These are phyloP conservation scores for Centropristis striata DNA, from an alignment of 2,113 vertebrate genomes.

Conservation along the genomic window DNA sequence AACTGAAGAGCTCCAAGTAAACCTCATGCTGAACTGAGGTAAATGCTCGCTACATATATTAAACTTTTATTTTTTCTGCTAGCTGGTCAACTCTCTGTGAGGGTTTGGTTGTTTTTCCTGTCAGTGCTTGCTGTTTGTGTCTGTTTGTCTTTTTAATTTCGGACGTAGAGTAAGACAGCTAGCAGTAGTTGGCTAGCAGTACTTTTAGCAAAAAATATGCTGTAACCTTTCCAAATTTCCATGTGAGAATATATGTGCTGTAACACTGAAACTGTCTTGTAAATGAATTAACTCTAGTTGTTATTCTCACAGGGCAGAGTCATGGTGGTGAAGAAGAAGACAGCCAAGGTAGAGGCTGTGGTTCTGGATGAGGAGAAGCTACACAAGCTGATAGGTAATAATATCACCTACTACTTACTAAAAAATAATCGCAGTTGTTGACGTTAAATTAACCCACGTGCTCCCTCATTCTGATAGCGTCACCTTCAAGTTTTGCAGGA, in stretches of 20 bases:
- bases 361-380: constrained; percentile 85
- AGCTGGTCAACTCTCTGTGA: not conserved
- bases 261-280: not conserved
- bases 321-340: constrained; percentile 96
- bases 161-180: not conserved
- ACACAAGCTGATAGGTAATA: constrained; percentile 86
- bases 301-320: constrained; percentile 44
- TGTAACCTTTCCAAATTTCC: too few species aligned
- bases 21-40: constrained; percentile 42
- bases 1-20: not conserved
- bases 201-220: not conserved
- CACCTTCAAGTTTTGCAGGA: too few species aligned
- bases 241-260: too few species aligned
- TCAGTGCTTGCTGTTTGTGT: not conserved
- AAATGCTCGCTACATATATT: not conserved
- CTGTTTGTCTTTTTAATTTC: not conserved
- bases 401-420: too few species aligned
- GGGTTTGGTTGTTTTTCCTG: not conserved
- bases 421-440: too few species aligned
- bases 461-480: too few species aligned
- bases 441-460: too few species aligned
- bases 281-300: not conserved
- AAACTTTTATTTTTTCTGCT: not conserved
- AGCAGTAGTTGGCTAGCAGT: constrained; percentile 31
- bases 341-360: constrained; percentile 87